phyloP scores from a whole-genome alignment of 2,113 vertebrate species.

The Probosciger aterrimus region DNA sequence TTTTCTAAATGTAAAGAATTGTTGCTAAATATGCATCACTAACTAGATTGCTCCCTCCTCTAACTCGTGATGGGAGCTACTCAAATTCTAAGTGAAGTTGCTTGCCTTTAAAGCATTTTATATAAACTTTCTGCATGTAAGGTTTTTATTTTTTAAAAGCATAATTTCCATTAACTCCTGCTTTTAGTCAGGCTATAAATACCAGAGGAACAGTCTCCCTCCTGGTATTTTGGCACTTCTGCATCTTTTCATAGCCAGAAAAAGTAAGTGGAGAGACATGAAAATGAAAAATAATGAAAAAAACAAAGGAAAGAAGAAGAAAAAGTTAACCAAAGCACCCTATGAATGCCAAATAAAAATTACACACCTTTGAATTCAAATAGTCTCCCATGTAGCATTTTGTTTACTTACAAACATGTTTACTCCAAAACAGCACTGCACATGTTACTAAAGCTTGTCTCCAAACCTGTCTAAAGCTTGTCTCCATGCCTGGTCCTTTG shows the following conservation, averaged over 20 bases:
- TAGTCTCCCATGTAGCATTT: background rate
- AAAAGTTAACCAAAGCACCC: background rate
- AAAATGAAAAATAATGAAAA: constrained; percentile 30
- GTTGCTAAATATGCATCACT: background rate
- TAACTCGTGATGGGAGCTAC: background rate
- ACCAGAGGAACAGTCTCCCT: constrained; percentile 51
- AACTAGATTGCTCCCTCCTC: background rate
- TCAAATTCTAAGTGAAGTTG: background rate
- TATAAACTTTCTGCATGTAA: background rate
- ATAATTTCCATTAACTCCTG: constrained; percentile 65
- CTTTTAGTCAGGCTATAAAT: constrained; percentile 59
- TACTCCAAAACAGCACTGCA: background rate
- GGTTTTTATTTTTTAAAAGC: background rate
- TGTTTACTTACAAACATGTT: background rate
- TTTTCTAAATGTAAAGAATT: background rate
- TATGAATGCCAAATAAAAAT: background rate
- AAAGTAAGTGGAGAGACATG: constrained; percentile 44
- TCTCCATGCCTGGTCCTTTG: background rate
- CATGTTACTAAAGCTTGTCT: background rate
- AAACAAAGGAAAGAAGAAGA: background rate
- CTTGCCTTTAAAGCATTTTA: constrained; percentile 11
- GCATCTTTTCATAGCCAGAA: constrained; percentile 56
- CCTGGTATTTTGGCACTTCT: constrained; percentile 63
- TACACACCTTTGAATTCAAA: background rate
- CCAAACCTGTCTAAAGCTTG: background rate